Conservation (phyloP, 2,888 invertebrate species). For the Latheticus oryzae region DNA sequence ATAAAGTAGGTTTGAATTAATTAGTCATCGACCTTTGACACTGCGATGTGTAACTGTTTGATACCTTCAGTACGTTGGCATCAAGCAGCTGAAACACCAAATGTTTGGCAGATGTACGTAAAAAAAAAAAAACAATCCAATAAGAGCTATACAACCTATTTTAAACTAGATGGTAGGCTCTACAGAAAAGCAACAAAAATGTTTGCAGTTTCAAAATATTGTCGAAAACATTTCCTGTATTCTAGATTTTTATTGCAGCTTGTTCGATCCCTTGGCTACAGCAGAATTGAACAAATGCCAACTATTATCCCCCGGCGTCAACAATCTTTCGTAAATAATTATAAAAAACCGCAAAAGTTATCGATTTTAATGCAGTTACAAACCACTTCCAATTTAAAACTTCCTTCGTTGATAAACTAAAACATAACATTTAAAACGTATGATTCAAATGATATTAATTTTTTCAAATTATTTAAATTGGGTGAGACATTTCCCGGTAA, state of each 20-base stretch:
- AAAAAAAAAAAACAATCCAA: too few relatives aligned
- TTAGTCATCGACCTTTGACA: constrained; percentile 32
- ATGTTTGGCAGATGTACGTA: constrained; percentile 3
- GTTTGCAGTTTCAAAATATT: too few relatives aligned
- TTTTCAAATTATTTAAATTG: constrained; percentile 32
- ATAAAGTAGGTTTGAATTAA: constrained; percentile 3
- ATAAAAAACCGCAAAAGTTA: constrained; percentile 6
- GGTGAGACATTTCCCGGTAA: constrained; percentile 40
- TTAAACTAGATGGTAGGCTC: too few relatives aligned
- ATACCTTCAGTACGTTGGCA: constrained; percentile 15
- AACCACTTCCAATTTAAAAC: constrained; percentile 1
- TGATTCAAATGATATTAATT: constrained; percentile 31
- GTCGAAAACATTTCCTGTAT: too few relatives aligned
- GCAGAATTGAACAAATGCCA: too few relatives aligned
- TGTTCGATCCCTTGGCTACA: too few relatives aligned
- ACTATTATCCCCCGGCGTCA: not conserved
- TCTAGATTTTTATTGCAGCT: too few relatives aligned
- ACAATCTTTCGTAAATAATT: constrained; percentile 2
- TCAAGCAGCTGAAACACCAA: too few relatives aligned
- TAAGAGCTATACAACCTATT: too few relatives aligned
- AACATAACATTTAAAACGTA: too few relatives aligned
- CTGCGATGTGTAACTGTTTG: constrained; percentile 4
- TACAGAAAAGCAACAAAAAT: too few relatives aligned
- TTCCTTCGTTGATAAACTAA: too few relatives aligned
- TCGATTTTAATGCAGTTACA: not conserved